These are phyloP conservation scores for Sminthurinus aureus DNA, from an alignment of 2,888 invertebrate species.

Conservation along the genomic window DNA sequence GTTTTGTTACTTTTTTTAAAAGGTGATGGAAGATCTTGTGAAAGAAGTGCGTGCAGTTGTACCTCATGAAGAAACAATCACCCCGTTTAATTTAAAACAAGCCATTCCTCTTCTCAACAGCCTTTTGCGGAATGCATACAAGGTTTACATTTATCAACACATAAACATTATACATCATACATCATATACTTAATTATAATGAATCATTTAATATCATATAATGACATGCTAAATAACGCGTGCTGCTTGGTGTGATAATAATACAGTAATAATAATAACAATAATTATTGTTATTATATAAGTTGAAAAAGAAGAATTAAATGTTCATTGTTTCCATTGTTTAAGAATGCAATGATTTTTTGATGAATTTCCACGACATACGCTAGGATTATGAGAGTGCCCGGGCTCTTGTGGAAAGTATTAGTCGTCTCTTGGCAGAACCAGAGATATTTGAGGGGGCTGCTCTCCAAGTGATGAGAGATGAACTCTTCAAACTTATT, in stretches of 20 bases:
- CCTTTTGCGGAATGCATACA: constrained; percentile 21
- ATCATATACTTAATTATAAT: too few relatives aligned
- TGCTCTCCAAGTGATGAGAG: not conserved
- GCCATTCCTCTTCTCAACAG: constrained; percentile 2
- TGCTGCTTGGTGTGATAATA: too few relatives aligned
- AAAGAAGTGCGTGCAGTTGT: not conserved
- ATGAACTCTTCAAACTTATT: constrained; percentile 26
- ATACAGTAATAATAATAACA: too few relatives aligned
- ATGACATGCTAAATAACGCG: too few relatives aligned
- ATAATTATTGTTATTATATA: too few relatives aligned
- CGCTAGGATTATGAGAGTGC: constrained; percentile 42
- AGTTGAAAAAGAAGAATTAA: too few relatives aligned
- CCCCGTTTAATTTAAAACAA: constrained; percentile 20
- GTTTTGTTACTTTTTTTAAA: not conserved
- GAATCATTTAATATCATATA: too few relatives aligned
- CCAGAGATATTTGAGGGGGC: constrained; percentile 39
- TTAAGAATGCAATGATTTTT: too few relatives aligned
- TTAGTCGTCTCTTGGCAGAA: constrained; percentile 40
- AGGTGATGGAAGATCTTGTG: constrained; percentile 10
- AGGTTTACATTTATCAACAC: too few relatives aligned
- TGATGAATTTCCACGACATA: too few relatives aligned
- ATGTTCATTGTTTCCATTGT: too few relatives aligned
- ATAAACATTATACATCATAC: too few relatives aligned
- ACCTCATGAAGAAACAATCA: constrained; percentile 16
- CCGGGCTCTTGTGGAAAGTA: constrained; percentile 42